phyloP scores from a whole-genome alignment of 2,113 vertebrate genomes.

The Fulica atra region DNA sequence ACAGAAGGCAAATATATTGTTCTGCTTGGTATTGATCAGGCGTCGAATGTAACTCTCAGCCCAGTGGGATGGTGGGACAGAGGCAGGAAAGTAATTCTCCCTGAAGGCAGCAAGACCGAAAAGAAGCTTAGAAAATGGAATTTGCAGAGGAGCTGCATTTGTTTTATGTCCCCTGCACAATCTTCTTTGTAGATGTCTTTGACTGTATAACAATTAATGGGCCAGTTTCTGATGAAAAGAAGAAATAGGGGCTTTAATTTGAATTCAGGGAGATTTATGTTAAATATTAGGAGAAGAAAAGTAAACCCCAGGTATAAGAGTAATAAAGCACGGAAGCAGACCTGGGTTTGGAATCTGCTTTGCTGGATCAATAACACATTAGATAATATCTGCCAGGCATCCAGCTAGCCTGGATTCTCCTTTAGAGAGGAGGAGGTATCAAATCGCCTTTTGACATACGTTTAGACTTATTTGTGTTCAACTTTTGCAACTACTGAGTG shows the following conservation, averaged over 20 bases:
- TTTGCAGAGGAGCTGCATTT: not conserved
- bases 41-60: not conserved
- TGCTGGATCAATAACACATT: not conserved
- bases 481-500: not conserved
- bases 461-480: not conserved
- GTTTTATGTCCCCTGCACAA: not conserved
- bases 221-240: not conserved
- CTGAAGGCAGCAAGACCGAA: not conserved
- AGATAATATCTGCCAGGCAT: not conserved
- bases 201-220: not conserved
- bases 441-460: not conserved
- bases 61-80: not conserved
- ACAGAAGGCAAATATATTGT: not conserved
- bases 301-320: not conserved
- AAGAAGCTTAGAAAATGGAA: not conserved
- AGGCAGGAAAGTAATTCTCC: not conserved
- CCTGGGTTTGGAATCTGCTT: not conserved
- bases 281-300: not conserved
- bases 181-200: not conserved
- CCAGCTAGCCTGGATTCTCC: not conserved
- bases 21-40: not conserved
- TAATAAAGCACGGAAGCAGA: not conserved
- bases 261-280: not conserved
- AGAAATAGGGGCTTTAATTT: not conserved
- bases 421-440: not conserved